These are phyloP conservation scores for Clanis bilineata DNA, from an alignment of 2,888 invertebrate genomes.

Conservation along the genomic window DNA sequence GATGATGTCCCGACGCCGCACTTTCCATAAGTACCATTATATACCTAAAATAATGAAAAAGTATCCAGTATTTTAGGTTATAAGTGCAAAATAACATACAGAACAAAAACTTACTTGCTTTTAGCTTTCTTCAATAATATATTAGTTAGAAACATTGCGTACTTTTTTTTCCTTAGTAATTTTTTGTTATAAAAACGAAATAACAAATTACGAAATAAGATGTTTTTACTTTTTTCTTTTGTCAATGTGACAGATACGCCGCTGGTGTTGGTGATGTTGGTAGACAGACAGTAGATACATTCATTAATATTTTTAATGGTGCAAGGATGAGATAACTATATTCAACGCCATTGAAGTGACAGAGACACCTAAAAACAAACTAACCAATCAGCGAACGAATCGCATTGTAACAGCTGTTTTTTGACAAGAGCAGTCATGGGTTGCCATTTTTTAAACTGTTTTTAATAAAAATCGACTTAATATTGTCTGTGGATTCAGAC, in stretches of 20 bases:
- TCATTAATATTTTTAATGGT: not conserved
- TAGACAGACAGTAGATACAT: too few relatives aligned
- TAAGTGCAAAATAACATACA: not conserved
- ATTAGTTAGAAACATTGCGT: constrained; percentile 86
- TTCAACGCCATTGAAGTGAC: not conserved
- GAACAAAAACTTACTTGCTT: constrained; percentile 85
- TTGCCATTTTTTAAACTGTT: not conserved
- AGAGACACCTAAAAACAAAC: not conserved
- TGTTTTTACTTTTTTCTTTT: not conserved
- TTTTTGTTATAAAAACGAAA: not conserved
- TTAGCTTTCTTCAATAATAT: constrained; percentile 87
- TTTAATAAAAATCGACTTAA: not conserved
- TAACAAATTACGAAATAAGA: not conserved
- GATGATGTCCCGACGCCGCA: constrained; percentile 88
- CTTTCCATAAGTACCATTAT: constrained; percentile 92
- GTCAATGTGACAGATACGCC: not conserved
- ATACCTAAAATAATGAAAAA: constrained; percentile 65
- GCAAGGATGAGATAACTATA: not conserved
- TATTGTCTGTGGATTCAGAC: not conserved
- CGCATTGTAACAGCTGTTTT: not conserved
- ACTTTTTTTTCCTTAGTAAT: not conserved
- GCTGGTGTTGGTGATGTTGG: not conserved
- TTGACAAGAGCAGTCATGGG: not conserved
- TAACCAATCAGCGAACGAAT: not conserved
- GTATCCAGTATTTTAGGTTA: not conserved